Conservation (phyloP, 2,113 vertebrate species). For the Antidorcas marsupialis region DNA sequence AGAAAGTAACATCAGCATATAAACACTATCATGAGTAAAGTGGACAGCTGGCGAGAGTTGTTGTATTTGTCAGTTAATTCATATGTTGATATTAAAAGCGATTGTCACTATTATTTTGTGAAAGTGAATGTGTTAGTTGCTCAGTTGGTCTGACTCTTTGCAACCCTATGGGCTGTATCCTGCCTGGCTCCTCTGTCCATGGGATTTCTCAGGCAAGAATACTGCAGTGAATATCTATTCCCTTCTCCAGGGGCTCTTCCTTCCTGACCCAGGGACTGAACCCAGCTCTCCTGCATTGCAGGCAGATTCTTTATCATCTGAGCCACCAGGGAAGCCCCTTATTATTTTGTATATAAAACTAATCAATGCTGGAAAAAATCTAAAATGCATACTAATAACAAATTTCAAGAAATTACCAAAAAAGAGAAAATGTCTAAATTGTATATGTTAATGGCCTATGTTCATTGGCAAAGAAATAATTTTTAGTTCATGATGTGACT, state of each 20-base stretch:
- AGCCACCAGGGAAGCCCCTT: not conserved
- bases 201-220: not conserved
- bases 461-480: not conserved
- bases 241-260: not conserved
- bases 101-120: not conserved
- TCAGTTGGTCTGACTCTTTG: not conserved
- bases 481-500: not conserved
- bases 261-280: not conserved
- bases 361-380: not conserved
- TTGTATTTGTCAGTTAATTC: not conserved
- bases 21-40: not conserved
- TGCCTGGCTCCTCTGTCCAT: not conserved
- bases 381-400: not conserved
- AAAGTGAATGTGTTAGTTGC: not conserved
- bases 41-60: not conserved
- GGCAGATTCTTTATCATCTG: not conserved
- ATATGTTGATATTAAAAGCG: not conserved
- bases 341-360: not conserved
- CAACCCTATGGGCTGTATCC: not conserved
- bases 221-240: not conserved
- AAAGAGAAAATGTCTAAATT: not conserved
- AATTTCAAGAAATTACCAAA: not conserved
- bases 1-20: not conserved
- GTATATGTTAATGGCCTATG: not conserved
- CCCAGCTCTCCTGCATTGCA: not conserved